phyloP scores from a whole-genome alignment of 2,888 invertebrate genomes.

The Conistra vaccinii region DNA sequence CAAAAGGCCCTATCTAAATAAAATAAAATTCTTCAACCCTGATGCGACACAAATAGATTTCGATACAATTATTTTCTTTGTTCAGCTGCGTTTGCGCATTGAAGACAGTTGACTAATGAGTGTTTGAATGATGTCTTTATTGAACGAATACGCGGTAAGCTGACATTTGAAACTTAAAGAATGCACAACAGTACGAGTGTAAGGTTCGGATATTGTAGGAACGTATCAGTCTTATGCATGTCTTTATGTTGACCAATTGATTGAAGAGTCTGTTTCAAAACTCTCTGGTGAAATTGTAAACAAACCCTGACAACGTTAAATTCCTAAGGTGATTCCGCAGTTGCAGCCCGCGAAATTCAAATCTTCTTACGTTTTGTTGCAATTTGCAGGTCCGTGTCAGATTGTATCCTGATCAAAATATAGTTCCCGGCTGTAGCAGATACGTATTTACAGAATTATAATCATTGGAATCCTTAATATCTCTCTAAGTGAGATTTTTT shows the following conservation, averaged over 20 bases:
- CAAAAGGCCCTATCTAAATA: no score
- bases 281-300: background rate
- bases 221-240: constrained; percentile 1
- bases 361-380: no score
- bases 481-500: no score
- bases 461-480: no score
- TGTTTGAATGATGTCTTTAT: constrained; percentile 39
- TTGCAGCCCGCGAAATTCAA: no score
- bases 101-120: constrained; percentile 24
- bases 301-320: background rate
- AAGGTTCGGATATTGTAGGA: constrained; percentile 8
- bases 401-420: no score
- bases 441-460: no score
- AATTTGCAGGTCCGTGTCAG: no score
- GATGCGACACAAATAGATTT: background rate
- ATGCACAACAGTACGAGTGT: constrained; percentile 32
- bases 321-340: no score
- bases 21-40: constrained; percentile 9
- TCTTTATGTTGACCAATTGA: background rate
- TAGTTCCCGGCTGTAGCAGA: no score
- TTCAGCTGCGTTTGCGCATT: constrained; percentile 34
- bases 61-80: constrained; percentile 28
- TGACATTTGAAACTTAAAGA: constrained; percentile 29
- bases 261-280: background rate
- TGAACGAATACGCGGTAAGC: constrained; percentile 21